Evolutionary conservation across 2,888 invertebrate species (phyloP), one percentile per base, ranked within the genome.

Genomic region (Congeria kusceri): DNA sequence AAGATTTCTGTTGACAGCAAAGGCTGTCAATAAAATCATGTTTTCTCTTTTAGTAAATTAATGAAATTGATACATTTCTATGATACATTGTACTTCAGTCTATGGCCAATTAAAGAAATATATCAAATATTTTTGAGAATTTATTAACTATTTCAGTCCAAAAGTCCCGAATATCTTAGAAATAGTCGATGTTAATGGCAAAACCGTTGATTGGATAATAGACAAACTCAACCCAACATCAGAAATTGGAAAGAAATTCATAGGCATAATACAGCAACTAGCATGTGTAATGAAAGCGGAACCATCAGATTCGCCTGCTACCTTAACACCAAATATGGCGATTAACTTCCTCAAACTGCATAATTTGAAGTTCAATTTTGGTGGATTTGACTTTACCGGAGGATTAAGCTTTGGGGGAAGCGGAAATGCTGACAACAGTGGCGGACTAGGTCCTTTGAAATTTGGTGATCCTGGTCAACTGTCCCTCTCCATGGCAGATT

Each of bases 131-230:
- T 53, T 53, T 2, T 23, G 2, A 53, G n/a, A 9, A 53, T 53
- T 53, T 53, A 9, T 23, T 7, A 20, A 53, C 53, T 53, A 9
- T 53, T 46, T 20, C 65, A 81, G 81, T 15, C 77, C 81, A 20
- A 77, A 81, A 49, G 71, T 81, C 11, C 81, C 81, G 0, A 72
- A 81, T 29, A 81, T 81, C 57, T 61, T 81, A n/a, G 71, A 71
- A 5, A 81, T 81, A 18, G 69, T 81, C 11, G 57, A 81, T 29
- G 47, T 81, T 3, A 81, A 75, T 39, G 62, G 62, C 3, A 75
- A 81, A 39, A 62, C 71, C 11, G 74, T 78, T 2, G 47, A 61
- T 11, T 81, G 81, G 81, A 59, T 81, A 7, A 49, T 75, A 28
- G 72, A 62, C 4, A 74, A 72, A n/a, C 58, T 81, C 11, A 53